Base-by-base conservation (phyloP, 2,797 vertebrate genomes). In the Anniella stebbinsi region DNA sequence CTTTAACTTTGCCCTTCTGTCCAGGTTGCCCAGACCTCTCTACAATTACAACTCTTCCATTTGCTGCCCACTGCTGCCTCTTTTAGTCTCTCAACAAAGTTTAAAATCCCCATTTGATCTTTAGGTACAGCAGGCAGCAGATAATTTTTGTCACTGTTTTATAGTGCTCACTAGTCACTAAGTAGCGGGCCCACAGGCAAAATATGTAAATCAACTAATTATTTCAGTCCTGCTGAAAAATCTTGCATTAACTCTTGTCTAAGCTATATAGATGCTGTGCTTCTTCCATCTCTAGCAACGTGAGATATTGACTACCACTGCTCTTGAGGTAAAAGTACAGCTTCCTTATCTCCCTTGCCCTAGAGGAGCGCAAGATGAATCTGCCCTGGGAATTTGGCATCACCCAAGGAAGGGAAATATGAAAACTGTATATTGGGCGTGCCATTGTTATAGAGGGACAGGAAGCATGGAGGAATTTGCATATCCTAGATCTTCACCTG, bases 161-260 rank as follows among this genome's bases (percentile, higher is more conserved):
- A 86, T 76, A 93, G 76, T 80, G 63, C 90, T 95, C 87, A 73
- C 78, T 92, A 95, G 84, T 92, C 92, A 95, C 93, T 94, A 93
- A 91, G 75, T 91, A 92, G 94, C 91, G 57, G 88, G 83, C 92
- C 93, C 87, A 93, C 78, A 95, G 94, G 92, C 54, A 86, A 95
- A 95, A 92, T 96, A 96, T 96, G 96, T 85, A 96, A 95, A 96
- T 93, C 88, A 94, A 89, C 91, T 96, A 93, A 95, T 95, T 95
- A 96, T 95, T 92, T 89, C 81, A 92, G 73, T 63, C 38, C 92
- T 92, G 90, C 93, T 88, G 95, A 60, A 93, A 91, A 93, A 92
- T 91, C 86, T 88, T 89, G 12, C 75, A 89, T 94, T 94, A 96
- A 90, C 87, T 90, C 0, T 87, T 91, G 0, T 92, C 28, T 87